These are phyloP conservation scores for Leptatherina wallacei DNA, from an alignment of 2,797 vertebrate genomes.

Conservation along the genomic window DNA sequence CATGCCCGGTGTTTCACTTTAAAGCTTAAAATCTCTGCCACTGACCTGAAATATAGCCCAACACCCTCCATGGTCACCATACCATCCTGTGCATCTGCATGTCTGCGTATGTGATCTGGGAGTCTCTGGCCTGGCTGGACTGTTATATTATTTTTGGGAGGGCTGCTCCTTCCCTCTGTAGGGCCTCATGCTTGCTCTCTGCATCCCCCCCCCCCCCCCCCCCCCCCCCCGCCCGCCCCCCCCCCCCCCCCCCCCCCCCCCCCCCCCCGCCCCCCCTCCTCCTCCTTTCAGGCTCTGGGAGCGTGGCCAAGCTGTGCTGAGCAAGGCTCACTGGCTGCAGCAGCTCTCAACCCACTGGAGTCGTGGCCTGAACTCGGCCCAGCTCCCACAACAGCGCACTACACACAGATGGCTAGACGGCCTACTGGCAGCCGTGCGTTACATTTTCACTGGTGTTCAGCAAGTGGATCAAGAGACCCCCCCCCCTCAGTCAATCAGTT, in stretches of 20 bases:
- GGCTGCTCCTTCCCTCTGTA: conserved; percentile 80
- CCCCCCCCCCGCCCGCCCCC: conserved; percentile 3
- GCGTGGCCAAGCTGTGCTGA: conserved; percentile 72
- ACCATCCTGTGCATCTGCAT: conserved; percentile 28
- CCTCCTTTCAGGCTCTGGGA: conserved; percentile 79
- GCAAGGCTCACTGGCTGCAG: conserved; percentile 53
- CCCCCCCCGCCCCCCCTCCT: conserved; percentile 8
- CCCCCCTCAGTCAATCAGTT: conserved; percentile 38
- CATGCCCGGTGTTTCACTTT: not conserved
- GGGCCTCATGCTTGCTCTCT: conserved; percentile 81
- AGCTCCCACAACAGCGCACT: conserved; percentile 51
- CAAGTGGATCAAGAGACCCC: conserved; percentile 56
- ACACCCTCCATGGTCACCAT: conserved; percentile 17
- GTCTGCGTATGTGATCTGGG: conserved; percentile 37
- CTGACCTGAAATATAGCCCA: conserved; percentile 20
- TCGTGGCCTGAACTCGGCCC: conserved; percentile 53
- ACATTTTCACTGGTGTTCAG: conserved; percentile 63
- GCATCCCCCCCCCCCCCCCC: conserved; percentile 3
- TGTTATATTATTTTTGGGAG: conserved; percentile 85
- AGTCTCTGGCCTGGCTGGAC: conserved; percentile 67
- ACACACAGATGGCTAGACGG: conserved; percentile 64
- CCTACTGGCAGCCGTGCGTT: conserved; percentile 55
- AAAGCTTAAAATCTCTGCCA: not conserved
- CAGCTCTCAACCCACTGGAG: conserved; percentile 52
- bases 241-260: no score